Percentiles rank a stretch among this genome's conserved stretches.
Evolutionary conservation across 2,113 vertebrate genomes (phyloP).

Genomic region (Zingel zingel): DNA sequence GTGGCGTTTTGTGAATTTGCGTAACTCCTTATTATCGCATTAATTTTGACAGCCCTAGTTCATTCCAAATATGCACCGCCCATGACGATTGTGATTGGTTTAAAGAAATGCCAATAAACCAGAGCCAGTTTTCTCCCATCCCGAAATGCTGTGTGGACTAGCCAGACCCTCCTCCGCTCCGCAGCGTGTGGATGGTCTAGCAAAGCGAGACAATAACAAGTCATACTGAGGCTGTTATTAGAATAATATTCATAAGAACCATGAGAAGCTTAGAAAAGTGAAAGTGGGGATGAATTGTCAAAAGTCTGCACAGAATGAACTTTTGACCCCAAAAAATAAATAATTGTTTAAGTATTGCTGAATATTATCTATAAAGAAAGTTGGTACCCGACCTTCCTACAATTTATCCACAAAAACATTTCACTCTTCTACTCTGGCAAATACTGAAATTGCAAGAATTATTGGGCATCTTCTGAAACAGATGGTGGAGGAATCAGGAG

Average conservation of each 20-base stretch:
- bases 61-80: too few relatives aligned
- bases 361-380: not conserved
- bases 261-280: not conserved
- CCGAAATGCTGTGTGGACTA: too few relatives aligned
- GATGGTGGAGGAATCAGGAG: slow-evolving; percentile 10
- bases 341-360: not conserved
- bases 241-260: not conserved
- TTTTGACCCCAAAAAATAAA: too few relatives aligned
- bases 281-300: not conserved
- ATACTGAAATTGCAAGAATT: slow-evolving; percentile 1
- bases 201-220: not conserved
- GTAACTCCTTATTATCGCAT: too few relatives aligned
- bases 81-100: too few relatives aligned
- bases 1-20: too few relatives aligned
- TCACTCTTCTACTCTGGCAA: not conserved
- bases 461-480: slow-evolving; percentile 17
- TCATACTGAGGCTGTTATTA: not conserved
- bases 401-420: not conserved
- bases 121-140: too few relatives aligned
- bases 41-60: too few relatives aligned
- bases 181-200: too few relatives aligned
- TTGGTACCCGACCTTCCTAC: not conserved
- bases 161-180: too few relatives aligned
- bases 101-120: too few relatives aligned
- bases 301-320: not conserved